Conservation (phyloP, 2,113 vertebrate species). For the Campylomormyrus numenius region DNA sequence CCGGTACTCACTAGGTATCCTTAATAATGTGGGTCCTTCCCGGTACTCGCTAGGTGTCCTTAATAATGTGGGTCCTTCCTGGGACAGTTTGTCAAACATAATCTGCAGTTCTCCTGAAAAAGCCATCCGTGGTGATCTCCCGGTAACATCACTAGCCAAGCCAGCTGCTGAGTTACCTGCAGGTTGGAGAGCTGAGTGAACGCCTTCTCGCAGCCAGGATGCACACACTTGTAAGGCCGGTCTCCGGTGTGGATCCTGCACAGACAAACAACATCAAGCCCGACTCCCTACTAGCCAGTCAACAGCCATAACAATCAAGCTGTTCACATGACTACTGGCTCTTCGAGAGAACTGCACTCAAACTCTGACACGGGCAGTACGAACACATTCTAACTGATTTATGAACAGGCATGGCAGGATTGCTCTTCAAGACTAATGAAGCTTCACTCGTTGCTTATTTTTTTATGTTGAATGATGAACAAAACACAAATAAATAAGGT, state of each 20-base stretch:
- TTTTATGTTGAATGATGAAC: not conserved
- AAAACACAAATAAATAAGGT: not conserved
- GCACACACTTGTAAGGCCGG: slow-evolving; percentile 93
- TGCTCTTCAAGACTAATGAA: not conserved
- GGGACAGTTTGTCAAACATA: not conserved
- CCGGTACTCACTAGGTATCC: rapidly evolving
- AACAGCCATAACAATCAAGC: not conserved
- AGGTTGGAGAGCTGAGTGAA: slow-evolving; percentile 97
- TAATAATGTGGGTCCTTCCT: not conserved
- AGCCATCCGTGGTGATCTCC: not conserved
- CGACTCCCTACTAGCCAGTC: not conserved
- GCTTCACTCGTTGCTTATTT: not conserved
- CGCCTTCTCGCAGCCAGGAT: slow-evolving; percentile 91
- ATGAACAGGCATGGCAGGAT: not conserved
- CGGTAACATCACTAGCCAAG: not conserved
- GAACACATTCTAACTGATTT: no score
- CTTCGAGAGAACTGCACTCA: not conserved
- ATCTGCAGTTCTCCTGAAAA: not conserved
- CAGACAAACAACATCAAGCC: not conserved
- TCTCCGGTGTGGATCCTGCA: slow-evolving; percentile 95
- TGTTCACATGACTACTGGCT: not conserved
- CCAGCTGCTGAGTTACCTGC: slow-evolving; percentile 61
- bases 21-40: not conserved
- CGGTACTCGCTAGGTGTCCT: not conserved
- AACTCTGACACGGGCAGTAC: not conserved